A percentile compares a stretch with the other conserved stretches of the same genome.
Evolutionary conservation across 2,888 invertebrate species (phyloP).

Genomic region (Chrysolina oricalcia): DNA sequence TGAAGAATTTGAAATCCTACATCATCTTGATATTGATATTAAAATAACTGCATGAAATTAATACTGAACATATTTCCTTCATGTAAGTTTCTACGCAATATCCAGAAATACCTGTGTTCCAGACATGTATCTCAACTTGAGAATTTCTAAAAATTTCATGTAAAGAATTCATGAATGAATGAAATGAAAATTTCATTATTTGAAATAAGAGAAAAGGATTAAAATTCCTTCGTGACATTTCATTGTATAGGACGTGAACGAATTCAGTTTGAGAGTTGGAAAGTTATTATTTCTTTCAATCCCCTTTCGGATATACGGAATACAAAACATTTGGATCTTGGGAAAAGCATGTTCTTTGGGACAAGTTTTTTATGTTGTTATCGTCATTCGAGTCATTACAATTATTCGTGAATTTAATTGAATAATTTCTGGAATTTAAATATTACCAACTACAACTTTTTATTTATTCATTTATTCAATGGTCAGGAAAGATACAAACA

Average conservation of each 20-base stretch:
- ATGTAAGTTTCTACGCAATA: background rate
- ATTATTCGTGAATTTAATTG: too few species aligned
- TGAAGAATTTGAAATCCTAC: background rate
- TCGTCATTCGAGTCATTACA: too few species aligned
- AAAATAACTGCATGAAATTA: conserved; percentile 1
- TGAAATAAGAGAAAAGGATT: background rate
- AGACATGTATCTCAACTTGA: background rate
- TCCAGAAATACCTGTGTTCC: background rate
- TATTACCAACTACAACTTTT: too few species aligned
- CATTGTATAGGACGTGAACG: background rate
- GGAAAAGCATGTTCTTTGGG: too few species aligned
- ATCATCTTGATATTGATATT: background rate
- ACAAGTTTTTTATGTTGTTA: too few species aligned
- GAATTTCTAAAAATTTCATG: conserved; percentile 1
- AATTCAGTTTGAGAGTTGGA: too few species aligned
- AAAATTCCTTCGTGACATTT: background rate
- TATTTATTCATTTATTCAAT: too few species aligned
- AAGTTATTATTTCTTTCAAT: too few species aligned
- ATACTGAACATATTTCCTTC: background rate
- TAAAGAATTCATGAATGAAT: conserved; percentile 5
- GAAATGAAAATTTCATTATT: background rate
- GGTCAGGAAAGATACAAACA: too few species aligned
- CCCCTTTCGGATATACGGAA: background rate
- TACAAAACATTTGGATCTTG: too few species aligned
- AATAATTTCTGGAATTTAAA: too few species aligned